Evolutionary conservation across 2,797 vertebrate genomes (phyloP).

Genomic region (Ara ararauna): DNA sequence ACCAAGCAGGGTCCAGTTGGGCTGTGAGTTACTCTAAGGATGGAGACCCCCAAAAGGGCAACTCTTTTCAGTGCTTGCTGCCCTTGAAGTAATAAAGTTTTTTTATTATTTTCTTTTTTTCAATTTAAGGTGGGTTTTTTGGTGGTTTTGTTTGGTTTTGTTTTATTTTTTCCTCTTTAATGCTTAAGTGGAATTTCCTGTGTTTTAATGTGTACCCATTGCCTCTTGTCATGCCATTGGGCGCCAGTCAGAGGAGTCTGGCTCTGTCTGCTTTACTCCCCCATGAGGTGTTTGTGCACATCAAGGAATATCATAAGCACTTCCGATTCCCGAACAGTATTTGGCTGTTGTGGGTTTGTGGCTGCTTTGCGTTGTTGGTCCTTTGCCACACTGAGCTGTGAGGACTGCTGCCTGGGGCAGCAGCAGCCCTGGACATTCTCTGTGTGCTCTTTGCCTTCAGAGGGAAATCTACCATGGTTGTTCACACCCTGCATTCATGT

Average conservation of each 20-base stretch:
- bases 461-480: neutral
- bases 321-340: neutral
- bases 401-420: neutral
- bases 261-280: neutral
- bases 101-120: accelerated
- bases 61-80: neutral
- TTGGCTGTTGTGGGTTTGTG: neutral
- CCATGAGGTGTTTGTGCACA: neutral
- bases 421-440: neutral
- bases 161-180: neutral
- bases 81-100: neutral
- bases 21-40: neutral
- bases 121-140: neutral
- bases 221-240: neutral
- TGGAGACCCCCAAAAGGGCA: neutral
- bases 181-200: neutral
- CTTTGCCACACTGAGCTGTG: neutral
- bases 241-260: neutral
- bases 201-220: neutral
- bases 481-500: neutral
- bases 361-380: neutral
- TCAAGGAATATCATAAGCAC: neutral
- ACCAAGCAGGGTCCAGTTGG: neutral
- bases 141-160: neutral
- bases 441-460: neutral